A percentile compares a stretch with the other conserved stretches of the same genome.
Evolutionary conservation across 2,113 vertebrate genomes (phyloP).

Genomic region (Rhynchomys soricoides): DNA sequence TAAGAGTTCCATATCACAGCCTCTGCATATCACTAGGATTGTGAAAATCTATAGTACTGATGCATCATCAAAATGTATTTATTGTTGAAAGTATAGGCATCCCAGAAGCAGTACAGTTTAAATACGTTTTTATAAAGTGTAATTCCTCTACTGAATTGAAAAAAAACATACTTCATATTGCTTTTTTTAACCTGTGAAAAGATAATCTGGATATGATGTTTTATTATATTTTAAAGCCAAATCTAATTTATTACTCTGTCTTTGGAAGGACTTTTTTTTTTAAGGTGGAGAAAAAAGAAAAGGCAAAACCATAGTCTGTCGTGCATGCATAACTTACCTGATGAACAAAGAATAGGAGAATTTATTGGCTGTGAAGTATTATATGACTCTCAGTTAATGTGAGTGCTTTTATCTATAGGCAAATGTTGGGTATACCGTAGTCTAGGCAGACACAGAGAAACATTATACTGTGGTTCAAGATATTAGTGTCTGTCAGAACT

Average conservation of each 20-base stretch:
- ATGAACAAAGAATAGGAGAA: not conserved
- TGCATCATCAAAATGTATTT: not conserved
- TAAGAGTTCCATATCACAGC: not conserved
- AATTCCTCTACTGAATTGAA: not conserved
- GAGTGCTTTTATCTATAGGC: slow-evolving; percentile 51
- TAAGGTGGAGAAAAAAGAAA: not conserved
- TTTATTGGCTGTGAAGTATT: slow-evolving; percentile 20
- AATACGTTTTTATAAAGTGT: not conserved
- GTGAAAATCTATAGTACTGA: not conserved
- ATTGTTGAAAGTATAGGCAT: not conserved
- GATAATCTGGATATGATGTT: not conserved
- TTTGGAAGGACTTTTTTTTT: not conserved
- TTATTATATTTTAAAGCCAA: slow-evolving; percentile 4
- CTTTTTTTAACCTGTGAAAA: not conserved
- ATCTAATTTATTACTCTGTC: not conserved
- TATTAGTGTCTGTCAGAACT: slow-evolving; percentile 49
- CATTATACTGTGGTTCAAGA: slow-evolving; percentile 28
- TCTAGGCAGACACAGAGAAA: slow-evolving; percentile 13
- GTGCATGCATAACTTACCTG: slow-evolving; percentile 31
- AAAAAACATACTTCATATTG: not conserved
- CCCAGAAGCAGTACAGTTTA: not conserved
- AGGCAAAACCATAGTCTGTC: not conserved
- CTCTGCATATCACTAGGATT: not conserved
- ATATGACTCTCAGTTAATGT: slow-evolving; percentile 15
- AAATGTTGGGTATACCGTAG: not conserved